These are phyloP conservation scores for Neolamprologus devosi DNA, from an alignment of 2,113 vertebrate genomes.

Conservation along the genomic window DNA sequence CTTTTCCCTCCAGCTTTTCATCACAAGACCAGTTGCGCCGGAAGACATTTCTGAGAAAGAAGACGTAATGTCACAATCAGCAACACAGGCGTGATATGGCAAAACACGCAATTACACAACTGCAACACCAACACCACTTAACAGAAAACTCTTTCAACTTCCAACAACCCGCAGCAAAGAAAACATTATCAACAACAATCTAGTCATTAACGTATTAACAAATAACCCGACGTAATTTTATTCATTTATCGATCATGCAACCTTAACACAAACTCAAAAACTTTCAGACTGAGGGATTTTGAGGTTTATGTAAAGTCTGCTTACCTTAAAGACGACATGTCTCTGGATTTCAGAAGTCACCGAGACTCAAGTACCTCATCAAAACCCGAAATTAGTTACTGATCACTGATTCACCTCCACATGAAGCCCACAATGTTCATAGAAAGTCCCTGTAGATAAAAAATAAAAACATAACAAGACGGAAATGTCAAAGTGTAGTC, in stretches of 20 bases:
- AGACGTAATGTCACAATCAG: neutral
- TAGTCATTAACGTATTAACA: too few species aligned
- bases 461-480: neutral
- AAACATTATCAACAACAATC: neutral
- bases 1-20: slow-evolving; percentile 47
- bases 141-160: neutral
- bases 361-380: too few species aligned
- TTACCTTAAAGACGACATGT: slow-evolving; percentile 43
- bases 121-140: neutral
- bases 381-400: neutral
- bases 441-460: neutral
- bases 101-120: neutral
- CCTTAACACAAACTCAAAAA: neutral
- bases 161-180: neutral
- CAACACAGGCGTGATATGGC: neutral
- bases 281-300: neutral
- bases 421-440: neutral
- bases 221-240: neutral
- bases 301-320: neutral
- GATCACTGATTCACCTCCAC: neutral
- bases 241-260: neutral
- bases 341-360: neutral
- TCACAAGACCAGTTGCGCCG: slow-evolving; percentile 54
- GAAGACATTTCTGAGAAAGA: slow-evolving; percentile 55
- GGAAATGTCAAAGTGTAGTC: neutral